phyloP scores from a whole-genome alignment of 2,888 invertebrate species.

The Lycia hirtaria region DNA sequence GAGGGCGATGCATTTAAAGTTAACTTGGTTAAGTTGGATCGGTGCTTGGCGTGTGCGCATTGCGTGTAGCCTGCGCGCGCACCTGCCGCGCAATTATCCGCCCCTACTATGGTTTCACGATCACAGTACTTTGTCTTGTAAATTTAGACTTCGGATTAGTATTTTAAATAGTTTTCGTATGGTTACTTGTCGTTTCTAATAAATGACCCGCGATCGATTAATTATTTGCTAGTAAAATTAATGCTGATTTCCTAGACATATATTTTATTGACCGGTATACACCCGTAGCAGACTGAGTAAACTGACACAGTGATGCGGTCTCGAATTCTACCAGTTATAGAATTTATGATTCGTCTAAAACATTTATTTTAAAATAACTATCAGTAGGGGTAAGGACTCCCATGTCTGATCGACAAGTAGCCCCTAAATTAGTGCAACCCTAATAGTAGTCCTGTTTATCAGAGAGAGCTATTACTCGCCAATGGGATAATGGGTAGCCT shows the following conservation, averaged over 20 bases:
- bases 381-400: constrained; percentile 24
- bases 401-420: constrained; percentile 61
- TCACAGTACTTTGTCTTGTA: neutral
- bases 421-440: constrained; percentile 59
- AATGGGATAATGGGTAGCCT: constrained; percentile 27
- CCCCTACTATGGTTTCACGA: constrained; percentile 16
- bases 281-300: too few relatives aligned
- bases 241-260: too few relatives aligned
- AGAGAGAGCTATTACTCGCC: constrained; percentile 40
- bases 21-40: constrained; percentile 31
- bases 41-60: constrained; percentile 74
- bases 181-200: too few relatives aligned
- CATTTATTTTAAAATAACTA: neutral
- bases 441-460: constrained; percentile 45
- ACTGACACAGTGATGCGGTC: too few relatives aligned
- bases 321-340: too few relatives aligned
- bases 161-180: too few relatives aligned
- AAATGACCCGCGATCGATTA: too few relatives aligned
- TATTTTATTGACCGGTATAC: too few relatives aligned
- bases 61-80: constrained; percentile 65
- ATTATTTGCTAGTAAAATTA: too few relatives aligned
- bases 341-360: neutral
- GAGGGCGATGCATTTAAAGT: constrained; percentile 9
- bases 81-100: constrained; percentile 78
- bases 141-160: too few relatives aligned